Base-by-base conservation (phyloP, 2,888 invertebrate genomes). In the Melanotus villosus region DNA sequence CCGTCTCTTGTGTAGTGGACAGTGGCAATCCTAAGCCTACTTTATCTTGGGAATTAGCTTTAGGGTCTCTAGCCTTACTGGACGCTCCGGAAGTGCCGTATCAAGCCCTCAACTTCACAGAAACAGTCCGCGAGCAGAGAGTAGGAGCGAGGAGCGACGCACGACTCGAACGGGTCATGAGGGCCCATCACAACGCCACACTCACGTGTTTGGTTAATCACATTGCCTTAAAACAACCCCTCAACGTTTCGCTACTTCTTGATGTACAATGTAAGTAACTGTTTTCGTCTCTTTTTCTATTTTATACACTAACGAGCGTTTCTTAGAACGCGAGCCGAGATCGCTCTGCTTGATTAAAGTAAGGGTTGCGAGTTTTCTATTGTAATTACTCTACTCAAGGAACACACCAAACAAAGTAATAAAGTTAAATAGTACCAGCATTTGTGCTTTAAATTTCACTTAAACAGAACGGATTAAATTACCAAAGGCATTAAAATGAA, bases 141-240 rank as follows among this genome's bases (percentile, higher is more conserved):
- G 82, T 83, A 32, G 88, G 88, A 19, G 87, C 87, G 30, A 84
- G 88, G 75, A 91, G 90, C 80, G 89, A 91, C 78, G 87, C 93
- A 73, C 86, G 92, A 82, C 84, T 93, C 80, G 87, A 92, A 83
- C 88, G 91, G 69, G 94, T 95, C 47, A 90, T 93, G 71, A 88
- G 96, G 38, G 93, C 93, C 70, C 92, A 95, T 80, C 96, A 96
- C 86, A 95, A 95, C 85, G 94, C 94, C 43, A 92, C 94, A 60
- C 90, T 96, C 70, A 89, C 91, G 73, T 96, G 96, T 82, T 89
- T 91, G 74, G 94, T 95, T 74, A 88, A 90, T 72, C 96, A 96
- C 85, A 81, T 88, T 68, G 86, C 90, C 5, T 82, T 90, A 74
- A 82, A 87, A 16, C 83, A 84, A 34, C 87, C 90, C 3, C 85